Evolutionary conservation across 2,888 invertebrate species (phyloP), one percentile per base, ranked within the genome.

Genomic region (Andrena haemorrhoa): DNA sequence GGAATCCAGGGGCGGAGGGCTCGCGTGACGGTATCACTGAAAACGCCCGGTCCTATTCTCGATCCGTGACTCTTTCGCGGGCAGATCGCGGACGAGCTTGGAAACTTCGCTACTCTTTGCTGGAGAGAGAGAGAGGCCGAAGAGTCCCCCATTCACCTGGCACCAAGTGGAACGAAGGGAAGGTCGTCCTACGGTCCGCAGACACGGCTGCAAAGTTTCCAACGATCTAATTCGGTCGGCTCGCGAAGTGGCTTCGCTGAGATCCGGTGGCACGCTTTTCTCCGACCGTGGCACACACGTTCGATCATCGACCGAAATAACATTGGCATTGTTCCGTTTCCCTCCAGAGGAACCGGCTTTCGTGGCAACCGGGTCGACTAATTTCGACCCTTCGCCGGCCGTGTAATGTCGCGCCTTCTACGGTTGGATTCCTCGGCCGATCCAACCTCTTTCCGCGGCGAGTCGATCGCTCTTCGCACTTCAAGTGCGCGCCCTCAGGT

Each of bases 271-370:
- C 84, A 83, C 87, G 85, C 88, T 88, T 89, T 88, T 89, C 89
- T 87, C 85, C 91, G 91, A 90, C 92, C 92, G 88, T 91, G 92
- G 92, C 92, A 86, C 89, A 88, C 89, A 87, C 65, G 79, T 91
- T 91, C 91, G 90, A 92, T 93, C 92, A 93, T 87, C 92, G 91
- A 91, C 92, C 77, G 86, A 92, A 93, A 93, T 93, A 93, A 86
- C 91, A 83, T 88, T 92, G 93, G 92, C 92, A 93, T 93, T 93
- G 93, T 93, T 93, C 91, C 91, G 91, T 88, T 92, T 91, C 86
- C 88, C 87, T 90, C 89, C 89, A 90, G 88, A 75, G 69, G 79
- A 86, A 78, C 85, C 75, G 74, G 83, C 86, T 83, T 76, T 83
- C 84, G 66, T 77, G 83, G 82, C 84, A 88, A 86, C 66, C 82